Evolutionary conservation across 2,113 vertebrate genomes (phyloP).

Genomic region (Eonycteris spelaea): DNA sequence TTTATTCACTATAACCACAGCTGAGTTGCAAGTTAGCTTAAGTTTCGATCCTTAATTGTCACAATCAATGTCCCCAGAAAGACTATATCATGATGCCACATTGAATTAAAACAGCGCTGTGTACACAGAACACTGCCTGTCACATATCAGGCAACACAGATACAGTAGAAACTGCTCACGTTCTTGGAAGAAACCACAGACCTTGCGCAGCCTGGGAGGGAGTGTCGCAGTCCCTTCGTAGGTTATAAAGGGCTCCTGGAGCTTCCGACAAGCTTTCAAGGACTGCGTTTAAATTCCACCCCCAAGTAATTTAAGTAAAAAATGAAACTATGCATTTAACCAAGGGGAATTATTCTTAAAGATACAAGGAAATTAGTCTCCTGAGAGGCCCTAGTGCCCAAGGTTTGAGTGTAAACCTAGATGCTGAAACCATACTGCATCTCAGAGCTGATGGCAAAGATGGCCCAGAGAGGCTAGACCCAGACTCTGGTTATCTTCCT

Average conservation of each 20-base stretch:
- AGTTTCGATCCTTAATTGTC: neutral
- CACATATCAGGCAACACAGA: neutral
- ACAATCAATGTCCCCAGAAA: neutral
- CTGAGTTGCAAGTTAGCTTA: neutral
- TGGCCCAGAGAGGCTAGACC: neutral
- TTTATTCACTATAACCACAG: neutral
- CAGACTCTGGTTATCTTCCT: neutral
- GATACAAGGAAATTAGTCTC: neutral
- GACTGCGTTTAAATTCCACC: neutral
- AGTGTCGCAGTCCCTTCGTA: neutral
- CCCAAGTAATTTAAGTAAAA: neutral
- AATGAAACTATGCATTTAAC: neutral
- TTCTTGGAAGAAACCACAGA: neutral
- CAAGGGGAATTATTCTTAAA: neutral
- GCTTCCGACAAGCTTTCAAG: neutral
- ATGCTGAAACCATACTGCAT: neutral
- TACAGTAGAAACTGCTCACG: neutral
- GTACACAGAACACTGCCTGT: neutral
- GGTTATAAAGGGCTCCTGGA: neutral
- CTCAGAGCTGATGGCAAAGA: neutral
- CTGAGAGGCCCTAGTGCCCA: neutral
- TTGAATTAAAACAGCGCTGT: slow-evolving; percentile 16
- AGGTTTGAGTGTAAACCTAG: neutral
- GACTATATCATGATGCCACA: neutral
- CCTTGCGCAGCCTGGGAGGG: neutral